Evolutionary conservation across 2,113 vertebrate species (phyloP).

Genomic region (Lates calcarifer): DNA sequence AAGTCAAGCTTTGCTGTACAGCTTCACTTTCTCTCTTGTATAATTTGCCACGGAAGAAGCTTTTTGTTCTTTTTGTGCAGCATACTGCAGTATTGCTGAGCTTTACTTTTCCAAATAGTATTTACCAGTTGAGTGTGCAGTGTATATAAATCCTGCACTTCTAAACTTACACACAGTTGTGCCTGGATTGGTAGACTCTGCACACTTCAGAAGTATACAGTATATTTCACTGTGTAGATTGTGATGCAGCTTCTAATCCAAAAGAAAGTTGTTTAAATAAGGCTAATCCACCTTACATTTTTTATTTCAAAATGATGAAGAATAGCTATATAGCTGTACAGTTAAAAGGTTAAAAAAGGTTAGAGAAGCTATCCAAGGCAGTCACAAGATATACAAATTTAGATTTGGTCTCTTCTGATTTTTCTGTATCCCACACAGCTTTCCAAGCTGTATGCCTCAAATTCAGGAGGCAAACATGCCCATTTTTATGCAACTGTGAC

Average conservation of each 20-base stretch:
- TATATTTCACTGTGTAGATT: background rate
- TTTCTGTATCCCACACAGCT: background rate
- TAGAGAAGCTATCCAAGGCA: background rate
- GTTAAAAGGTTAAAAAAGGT: no score
- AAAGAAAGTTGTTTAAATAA: background rate
- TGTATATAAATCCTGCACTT: background rate
- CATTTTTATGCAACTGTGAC: background rate
- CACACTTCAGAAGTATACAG: background rate
- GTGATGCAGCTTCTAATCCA: background rate
- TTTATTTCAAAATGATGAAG: background rate
- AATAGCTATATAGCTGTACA: no score
- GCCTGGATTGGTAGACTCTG: background rate
- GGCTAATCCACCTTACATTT: background rate
- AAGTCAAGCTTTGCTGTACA: background rate
- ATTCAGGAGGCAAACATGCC: background rate
- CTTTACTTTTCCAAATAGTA: background rate
- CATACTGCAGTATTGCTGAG: background rate
- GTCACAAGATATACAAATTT: background rate
- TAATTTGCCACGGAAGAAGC: background rate
- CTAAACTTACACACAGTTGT: background rate
- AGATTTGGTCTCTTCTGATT: background rate
- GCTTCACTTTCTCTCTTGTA: background rate
- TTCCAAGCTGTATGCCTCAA: background rate
- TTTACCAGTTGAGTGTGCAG: background rate
- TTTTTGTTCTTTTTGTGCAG: background rate